Conservation (phyloP, 2,888 invertebrate genomes). For the Gymnocheta viridis region DNA sequence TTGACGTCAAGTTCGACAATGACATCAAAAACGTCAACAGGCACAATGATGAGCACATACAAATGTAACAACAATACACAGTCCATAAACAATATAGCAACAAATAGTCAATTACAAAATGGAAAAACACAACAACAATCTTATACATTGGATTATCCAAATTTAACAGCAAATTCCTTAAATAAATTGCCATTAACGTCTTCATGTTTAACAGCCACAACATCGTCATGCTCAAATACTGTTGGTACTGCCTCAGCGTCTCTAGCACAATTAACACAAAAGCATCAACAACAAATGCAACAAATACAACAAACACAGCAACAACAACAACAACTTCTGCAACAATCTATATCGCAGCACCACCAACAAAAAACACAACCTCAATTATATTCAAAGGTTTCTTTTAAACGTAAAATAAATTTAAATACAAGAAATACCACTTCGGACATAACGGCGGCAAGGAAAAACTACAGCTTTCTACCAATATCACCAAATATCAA, state of each 20-base stretch:
- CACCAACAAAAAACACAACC: slow-evolving; percentile 63
- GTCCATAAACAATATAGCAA: slow-evolving; percentile 23
- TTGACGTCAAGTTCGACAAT: slow-evolving; percentile 31
- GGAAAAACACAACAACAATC: slow-evolving; percentile 52
- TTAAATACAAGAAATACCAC: slow-evolving; percentile 76
- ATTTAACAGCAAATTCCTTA: slow-evolving; percentile 38
- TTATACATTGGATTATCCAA: slow-evolving; percentile 22
- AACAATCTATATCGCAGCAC: slow-evolving; percentile 53
- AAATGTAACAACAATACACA: slow-evolving; percentile 25
- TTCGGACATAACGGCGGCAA: slow-evolving; percentile 86
- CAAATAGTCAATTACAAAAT: slow-evolving; percentile 57
- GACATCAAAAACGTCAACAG: slow-evolving; percentile 37
- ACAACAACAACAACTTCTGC: slow-evolving; percentile 64
- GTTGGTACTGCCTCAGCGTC: slow-evolving; percentile 82
- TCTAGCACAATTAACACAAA: slow-evolving; percentile 81
- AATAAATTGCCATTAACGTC: slow-evolving; percentile 79
- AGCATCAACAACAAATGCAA: slow-evolving; percentile 79
- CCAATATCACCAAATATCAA: slow-evolving; percentile 88
- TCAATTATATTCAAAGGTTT: slow-evolving; percentile 52
- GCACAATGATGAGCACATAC: slow-evolving; percentile 42
- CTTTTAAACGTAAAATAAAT: slow-evolving; percentile 80
- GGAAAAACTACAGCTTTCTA: slow-evolving; percentile 92
- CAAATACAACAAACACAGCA: slow-evolving; percentile 69
- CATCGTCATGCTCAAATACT: slow-evolving; percentile 70
- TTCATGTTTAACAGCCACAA: slow-evolving; percentile 75